Percentiles rank a stretch among this genome's conserved stretches.
These are phyloP conservation scores for Aporophyla lueneburgensis DNA, from an alignment of 2,888 invertebrate species.

Conservation along the genomic window DNA sequence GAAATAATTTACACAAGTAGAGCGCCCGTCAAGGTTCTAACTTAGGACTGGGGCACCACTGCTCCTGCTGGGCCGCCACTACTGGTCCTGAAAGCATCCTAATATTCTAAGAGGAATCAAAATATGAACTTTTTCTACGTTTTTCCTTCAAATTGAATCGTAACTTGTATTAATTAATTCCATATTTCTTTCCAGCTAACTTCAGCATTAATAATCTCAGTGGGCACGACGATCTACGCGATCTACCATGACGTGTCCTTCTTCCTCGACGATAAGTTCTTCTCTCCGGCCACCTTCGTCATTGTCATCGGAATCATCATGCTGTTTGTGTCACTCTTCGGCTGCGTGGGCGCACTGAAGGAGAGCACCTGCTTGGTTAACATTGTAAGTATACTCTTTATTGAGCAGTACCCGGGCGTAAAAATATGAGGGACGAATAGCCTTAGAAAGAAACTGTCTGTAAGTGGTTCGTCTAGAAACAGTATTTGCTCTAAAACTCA, in stretches of 20 bases:
- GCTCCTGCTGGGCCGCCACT: too few species aligned
- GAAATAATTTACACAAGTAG: too few species aligned
- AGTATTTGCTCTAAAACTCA: background rate
- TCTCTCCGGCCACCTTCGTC: slow-evolving; percentile 95
- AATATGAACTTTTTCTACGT: background rate
- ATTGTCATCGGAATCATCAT: slow-evolving; percentile 96
- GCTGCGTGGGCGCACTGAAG: slow-evolving; percentile 97
- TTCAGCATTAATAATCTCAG: slow-evolving; percentile 93
- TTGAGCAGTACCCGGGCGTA: too few species aligned
- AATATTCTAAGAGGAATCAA: background rate
- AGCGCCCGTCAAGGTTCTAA: too few species aligned
- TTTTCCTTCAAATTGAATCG: background rate
- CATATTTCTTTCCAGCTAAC: slow-evolving; percentile 91
- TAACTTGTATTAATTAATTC: background rate
- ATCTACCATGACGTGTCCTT: slow-evolving; percentile 94
- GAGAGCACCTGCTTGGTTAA: slow-evolving; percentile 97
- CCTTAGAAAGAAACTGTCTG: background rate
- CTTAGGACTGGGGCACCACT: too few species aligned
- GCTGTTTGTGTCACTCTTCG: slow-evolving; percentile 96
- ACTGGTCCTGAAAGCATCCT: too few species aligned
- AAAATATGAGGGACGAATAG: background rate
- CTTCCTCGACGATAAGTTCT: slow-evolving; percentile 94
- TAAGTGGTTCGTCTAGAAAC: background rate
- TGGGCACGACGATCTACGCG: slow-evolving; percentile 93
- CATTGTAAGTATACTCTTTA: slow-evolving; percentile 87